These are phyloP conservation scores for Agonopterix subpropinquella DNA, from an alignment of 2,888 invertebrate species.

Conservation along the genomic window DNA sequence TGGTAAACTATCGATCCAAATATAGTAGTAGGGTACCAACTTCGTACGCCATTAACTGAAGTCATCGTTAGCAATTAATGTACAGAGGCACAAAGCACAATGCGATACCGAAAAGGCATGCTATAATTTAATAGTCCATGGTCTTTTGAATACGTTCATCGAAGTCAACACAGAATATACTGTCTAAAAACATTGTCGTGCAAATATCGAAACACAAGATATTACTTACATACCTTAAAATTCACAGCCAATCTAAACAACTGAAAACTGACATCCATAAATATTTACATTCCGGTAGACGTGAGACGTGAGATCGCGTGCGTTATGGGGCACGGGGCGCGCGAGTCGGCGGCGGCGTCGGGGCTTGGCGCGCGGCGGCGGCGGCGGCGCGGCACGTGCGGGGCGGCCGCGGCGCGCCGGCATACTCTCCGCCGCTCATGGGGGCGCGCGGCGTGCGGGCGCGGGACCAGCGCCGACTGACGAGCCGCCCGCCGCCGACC, in stretches of 20 bases:
- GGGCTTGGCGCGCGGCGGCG: conserved; percentile 27
- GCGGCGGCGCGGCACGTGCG: conserved; percentile 43
- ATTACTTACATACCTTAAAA: conserved; percentile 71
- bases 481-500: conserved; percentile 28
- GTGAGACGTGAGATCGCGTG: conserved; percentile 54
- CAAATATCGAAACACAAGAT: conserved; percentile 54
- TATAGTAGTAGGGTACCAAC: conserved; percentile 53
- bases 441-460: conserved; percentile 16
- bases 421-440: conserved; percentile 41
- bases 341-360: conserved; percentile 23
- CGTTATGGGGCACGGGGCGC: conserved; percentile 44
- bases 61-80: conserved; percentile 57
- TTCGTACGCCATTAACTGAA: conserved; percentile 59
- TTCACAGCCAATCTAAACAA: conserved; percentile 75
- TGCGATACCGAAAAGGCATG: conserved; percentile 57
- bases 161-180: conserved; percentile 21
- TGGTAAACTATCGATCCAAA: conserved; percentile 69
- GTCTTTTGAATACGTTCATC: conserved; percentile 25
- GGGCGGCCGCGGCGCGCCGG: conserved; percentile 56
- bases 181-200: conserved; percentile 42
- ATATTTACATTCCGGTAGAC: conserved; percentile 71
- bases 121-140: conserved; percentile 42
- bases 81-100: conserved; percentile 58
- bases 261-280: conserved; percentile 75
- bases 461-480: conserved; percentile 24